A percentile compares a stretch with the other conserved stretches of the same genome.
phyloP scores from a whole-genome alignment of 2,113 vertebrate genomes.

The Trichomycterus rosablanca region DNA sequence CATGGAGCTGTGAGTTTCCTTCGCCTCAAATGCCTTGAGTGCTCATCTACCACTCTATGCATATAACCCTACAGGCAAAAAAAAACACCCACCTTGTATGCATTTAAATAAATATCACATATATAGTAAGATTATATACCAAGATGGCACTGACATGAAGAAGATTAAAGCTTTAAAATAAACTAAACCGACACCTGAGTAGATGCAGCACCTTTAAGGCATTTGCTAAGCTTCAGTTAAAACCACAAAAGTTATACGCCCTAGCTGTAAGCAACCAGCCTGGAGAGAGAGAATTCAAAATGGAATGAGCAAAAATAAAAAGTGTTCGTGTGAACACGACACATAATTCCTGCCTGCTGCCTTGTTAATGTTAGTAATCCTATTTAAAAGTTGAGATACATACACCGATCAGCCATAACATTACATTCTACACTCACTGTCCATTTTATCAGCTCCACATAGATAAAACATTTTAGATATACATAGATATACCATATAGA shows the following conservation, averaged over 20 bases:
- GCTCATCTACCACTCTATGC: conserved; percentile 4
- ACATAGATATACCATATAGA: no score
- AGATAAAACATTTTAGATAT: no score
- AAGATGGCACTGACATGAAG: no score
- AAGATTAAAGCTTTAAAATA: conserved; percentile 5
- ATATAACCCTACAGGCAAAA: background rate
- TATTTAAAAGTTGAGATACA: no score
- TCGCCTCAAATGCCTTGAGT: conserved; percentile 10
- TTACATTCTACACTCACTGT: no score
- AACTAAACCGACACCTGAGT: conserved; percentile 18
- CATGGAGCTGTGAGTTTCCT: conserved; percentile 19
- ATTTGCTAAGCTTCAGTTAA: conserved; percentile 26
- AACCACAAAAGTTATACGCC: background rate
- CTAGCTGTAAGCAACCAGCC: conserved; percentile 3
- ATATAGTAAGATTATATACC: no score
- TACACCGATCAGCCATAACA: no score
- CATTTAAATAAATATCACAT: background rate
- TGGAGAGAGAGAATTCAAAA: conserved; percentile 12
- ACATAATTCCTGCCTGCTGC: no score
- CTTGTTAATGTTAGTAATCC: no score
- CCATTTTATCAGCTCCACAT: no score
- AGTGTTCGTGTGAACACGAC: no score
- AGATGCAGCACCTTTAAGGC: conserved; percentile 19
- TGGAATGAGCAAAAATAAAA: no score
- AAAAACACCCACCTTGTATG: background rate